Evolutionary conservation across 2,797 vertebrate species (phyloP).

Genomic region (Phyllotis vaccarum): DNA sequence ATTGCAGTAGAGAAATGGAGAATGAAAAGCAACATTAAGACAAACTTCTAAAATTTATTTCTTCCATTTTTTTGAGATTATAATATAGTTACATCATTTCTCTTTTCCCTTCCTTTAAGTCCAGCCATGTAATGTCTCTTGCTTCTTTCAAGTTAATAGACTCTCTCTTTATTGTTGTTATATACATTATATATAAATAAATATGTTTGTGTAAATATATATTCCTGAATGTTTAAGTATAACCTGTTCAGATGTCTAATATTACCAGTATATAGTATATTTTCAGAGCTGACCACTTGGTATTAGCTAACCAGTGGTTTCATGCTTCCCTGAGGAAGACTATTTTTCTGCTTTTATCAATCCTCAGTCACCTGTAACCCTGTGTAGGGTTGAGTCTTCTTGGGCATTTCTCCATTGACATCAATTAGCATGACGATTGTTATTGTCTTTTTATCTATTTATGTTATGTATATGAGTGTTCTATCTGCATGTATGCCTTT

Average conservation of each 20-base stretch:
- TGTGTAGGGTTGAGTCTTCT: neutral
- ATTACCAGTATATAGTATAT: neutral
- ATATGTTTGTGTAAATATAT: neutral
- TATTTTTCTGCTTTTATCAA: neutral
- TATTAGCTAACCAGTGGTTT: neutral
- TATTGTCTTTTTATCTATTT: neutral
- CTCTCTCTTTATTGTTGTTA: neutral
- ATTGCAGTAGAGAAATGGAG: neutral
- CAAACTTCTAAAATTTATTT: neutral
- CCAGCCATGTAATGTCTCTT: neutral
- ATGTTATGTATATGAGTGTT: too few relatives aligned
- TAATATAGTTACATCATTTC: neutral
- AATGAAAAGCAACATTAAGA: constrained; percentile 45
- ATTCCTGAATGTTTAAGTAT: neutral
- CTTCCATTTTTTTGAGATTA: neutral
- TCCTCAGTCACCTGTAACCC: neutral
- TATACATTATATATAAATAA: too few relatives aligned
- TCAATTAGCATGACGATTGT: neutral
- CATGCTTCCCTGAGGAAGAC: neutral
- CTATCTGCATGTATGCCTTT: too few relatives aligned
- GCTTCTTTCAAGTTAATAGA: neutral
- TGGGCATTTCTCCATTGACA: neutral
- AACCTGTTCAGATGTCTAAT: neutral
- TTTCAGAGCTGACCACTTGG: neutral
- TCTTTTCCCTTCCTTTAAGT: neutral